Conservation (phyloP, 2,888 invertebrate genomes). For the Salpingus planirostris region DNA sequence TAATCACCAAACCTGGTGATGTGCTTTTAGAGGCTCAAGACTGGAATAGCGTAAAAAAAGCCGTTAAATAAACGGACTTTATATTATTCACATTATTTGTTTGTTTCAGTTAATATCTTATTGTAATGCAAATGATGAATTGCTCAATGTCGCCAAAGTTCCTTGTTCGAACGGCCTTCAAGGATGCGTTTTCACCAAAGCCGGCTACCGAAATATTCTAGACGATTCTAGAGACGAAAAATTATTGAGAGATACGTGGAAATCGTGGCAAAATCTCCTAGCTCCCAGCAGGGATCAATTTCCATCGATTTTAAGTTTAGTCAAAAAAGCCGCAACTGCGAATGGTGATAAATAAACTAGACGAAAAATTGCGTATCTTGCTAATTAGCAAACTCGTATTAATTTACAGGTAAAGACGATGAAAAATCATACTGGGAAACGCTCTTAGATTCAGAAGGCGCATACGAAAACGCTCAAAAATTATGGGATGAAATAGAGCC, state of each 20-base stretch:
- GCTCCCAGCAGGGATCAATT: conserved; percentile 15
- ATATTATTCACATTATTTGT: conserved; percentile 1
- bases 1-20: conserved; percentile 47
- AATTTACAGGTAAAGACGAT: conserved; percentile 35
- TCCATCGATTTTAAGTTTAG: conserved; percentile 21
- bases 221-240: conserved; percentile 20
- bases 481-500: conserved; percentile 50
- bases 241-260: conserved; percentile 24
- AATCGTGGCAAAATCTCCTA: conserved; percentile 24
- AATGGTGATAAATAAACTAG: too few species aligned
- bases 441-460: conserved; percentile 46
- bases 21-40: conserved; percentile 44
- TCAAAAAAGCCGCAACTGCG: conserved; percentile 23
- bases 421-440: conserved; percentile 50
- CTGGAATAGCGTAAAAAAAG: conserved; percentile 42
- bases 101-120: conserved; percentile 16
- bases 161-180: conserved; percentile 10
- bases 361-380: too few species aligned
- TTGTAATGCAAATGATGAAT: conserved; percentile 13
- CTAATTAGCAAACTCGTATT: neutral
- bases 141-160: conserved; percentile 9
- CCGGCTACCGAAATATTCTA: conserved; percentile 19
- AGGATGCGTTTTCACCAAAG: conserved; percentile 9
- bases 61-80: neutral
- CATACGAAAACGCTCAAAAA: conserved; percentile 44